phyloP scores from a whole-genome alignment of 2,888 invertebrate genomes.

The Steromphala cineraria region DNA sequence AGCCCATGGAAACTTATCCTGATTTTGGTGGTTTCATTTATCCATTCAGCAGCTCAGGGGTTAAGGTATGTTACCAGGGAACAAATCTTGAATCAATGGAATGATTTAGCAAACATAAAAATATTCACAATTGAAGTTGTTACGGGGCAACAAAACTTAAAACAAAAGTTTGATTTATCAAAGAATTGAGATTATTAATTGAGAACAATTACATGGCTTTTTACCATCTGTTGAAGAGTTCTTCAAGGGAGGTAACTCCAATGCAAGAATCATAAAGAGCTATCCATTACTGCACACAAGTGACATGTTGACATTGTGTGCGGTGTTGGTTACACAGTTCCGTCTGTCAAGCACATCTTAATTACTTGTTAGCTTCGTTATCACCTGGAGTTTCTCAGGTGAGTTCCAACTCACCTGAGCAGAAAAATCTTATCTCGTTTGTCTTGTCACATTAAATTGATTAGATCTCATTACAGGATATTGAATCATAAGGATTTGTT shows the following conservation, averaged over 20 bases:
- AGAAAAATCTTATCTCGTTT: neutral
- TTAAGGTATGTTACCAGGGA: no score
- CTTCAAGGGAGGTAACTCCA: neutral
- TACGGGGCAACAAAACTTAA: no score
- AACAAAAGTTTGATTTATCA: no score
- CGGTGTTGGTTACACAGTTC: neutral
- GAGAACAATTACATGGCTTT: neutral
- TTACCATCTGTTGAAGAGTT: neutral
- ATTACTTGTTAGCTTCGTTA: neutral
- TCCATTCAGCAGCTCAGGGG: no score
- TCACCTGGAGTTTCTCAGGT: conserved; percentile 4
- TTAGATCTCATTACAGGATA: neutral
- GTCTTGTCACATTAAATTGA: neutral
- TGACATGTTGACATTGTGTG: neutral
- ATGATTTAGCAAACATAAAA: no score
- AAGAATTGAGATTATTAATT: neutral
- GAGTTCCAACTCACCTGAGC: neutral
- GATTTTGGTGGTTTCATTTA: no score
- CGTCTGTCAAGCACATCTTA: neutral
- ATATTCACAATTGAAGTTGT: no score
- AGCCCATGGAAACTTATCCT: no score
- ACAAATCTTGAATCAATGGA: no score
- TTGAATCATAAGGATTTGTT: no score
- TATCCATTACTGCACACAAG: neutral
- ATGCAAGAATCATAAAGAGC: neutral